A percentile compares a stretch with the other conserved stretches of the same genome.
phyloP scores from a whole-genome alignment of 1,140 invertebrate species.

The Helicorthomorpha holstii region DNA sequence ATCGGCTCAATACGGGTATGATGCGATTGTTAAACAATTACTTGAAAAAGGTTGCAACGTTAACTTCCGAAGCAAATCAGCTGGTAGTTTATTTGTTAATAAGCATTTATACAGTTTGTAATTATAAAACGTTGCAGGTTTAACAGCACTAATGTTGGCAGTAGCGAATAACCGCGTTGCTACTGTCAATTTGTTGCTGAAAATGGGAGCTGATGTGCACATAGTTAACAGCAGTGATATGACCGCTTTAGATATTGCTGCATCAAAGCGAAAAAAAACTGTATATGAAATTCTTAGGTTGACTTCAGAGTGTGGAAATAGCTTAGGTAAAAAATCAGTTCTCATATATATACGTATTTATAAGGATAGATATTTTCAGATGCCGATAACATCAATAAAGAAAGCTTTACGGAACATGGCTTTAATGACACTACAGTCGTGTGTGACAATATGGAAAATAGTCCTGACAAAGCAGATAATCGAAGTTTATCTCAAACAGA shows the following conservation, averaged over 20 bases:
- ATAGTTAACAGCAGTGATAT: conserved; percentile 20
- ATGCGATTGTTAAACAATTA: conserved; percentile 21
- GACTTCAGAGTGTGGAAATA: too few species aligned
- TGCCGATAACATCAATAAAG: too few species aligned
- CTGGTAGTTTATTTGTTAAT: conserved; percentile 3
- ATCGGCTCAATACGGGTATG: conserved; percentile 25
- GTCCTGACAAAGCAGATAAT: too few species aligned
- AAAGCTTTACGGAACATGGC: too few species aligned
- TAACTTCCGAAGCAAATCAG: conserved; percentile 21
- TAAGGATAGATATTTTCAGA: too few species aligned
- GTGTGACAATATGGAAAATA: too few species aligned
- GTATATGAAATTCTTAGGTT: too few species aligned
- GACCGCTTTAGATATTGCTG: conserved; percentile 27
- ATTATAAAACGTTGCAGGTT: conserved; percentile 7
- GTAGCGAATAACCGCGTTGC: conserved; percentile 27
- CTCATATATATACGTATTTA: too few species aligned
- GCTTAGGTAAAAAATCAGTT: too few species aligned
- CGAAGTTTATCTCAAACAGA: too few species aligned
- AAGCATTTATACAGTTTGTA: not conserved
- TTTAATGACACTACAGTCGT: too few species aligned
- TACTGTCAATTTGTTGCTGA: conserved; percentile 25
- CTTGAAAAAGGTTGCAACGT: conserved; percentile 24
- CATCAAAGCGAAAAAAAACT: too few species aligned
- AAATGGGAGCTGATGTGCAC: conserved; percentile 20
- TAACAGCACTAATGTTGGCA: conserved; percentile 24